These are phyloP conservation scores for Villa cingulata DNA, from an alignment of 2,888 invertebrate species.

Conservation along the genomic window DNA sequence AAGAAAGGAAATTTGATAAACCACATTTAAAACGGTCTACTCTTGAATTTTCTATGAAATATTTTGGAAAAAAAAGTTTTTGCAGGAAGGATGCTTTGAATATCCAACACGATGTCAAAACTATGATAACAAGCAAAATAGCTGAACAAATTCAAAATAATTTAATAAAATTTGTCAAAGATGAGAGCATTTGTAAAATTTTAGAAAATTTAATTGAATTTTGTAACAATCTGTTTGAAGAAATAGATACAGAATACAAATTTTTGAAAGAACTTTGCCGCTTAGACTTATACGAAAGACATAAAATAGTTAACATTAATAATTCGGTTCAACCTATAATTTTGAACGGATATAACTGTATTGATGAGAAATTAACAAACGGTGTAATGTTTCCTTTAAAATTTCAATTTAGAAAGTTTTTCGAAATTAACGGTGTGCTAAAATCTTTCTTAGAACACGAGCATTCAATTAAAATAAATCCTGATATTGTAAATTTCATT, in stretches of 20 bases:
- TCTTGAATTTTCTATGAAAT: not conserved
- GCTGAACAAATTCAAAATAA: not conserved
- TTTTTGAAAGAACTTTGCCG: not conserved
- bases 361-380: not conserved
- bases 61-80: not conserved
- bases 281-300: not conserved
- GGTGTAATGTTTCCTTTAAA: conserved; percentile 2
- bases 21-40: not conserved
- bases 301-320: not conserved
- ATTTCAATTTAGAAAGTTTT: conserved; percentile 4
- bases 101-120: not conserved
- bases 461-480: not conserved
- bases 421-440: conserved; percentile 1
- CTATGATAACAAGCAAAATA: not conserved
- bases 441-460: not conserved
- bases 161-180: not conserved
- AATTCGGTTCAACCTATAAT: not conserved
- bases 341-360: not conserved
- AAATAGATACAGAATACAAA: conserved; percentile 1
- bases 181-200: not conserved
- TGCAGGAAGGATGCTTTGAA: not conserved
- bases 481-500: conserved; percentile 1
- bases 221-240: conserved; percentile 1
- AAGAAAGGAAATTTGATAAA: not conserved
- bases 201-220: not conserved